Evolutionary conservation across 2,888 invertebrate species (phyloP).

Genomic region (Oscheius sp.): DNA sequence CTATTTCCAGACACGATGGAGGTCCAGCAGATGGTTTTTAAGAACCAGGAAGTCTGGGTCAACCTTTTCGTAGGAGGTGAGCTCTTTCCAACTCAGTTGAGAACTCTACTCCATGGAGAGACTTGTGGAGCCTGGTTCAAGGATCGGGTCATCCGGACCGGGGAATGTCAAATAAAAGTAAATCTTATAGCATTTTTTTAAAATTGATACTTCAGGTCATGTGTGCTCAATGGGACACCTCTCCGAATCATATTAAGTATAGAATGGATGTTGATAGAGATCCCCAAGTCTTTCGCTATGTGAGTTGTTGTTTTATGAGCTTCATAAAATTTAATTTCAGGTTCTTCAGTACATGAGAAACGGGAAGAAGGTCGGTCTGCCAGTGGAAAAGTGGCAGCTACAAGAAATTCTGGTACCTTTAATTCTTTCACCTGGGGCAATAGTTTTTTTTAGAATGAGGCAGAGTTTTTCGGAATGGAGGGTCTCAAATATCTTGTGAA

Average conservation of each 20-base stretch:
- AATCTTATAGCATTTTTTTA: background rate
- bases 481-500: slow-evolving; percentile 48
- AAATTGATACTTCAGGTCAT: slow-evolving; percentile 28
- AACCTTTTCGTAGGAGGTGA: slow-evolving; percentile 56
- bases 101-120: slow-evolving; percentile 47
- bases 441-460: slow-evolving; percentile 39
- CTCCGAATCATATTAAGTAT: slow-evolving; percentile 55
- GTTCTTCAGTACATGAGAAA: slow-evolving; percentile 55
- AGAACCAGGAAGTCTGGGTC: slow-evolving; percentile 52
- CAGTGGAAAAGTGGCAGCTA: slow-evolving; percentile 44
- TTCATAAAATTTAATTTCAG: slow-evolving; percentile 27
- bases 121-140: slow-evolving; percentile 48
- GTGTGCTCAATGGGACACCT: slow-evolving; percentile 49
- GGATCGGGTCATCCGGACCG: slow-evolving; percentile 42
- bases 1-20: slow-evolving; percentile 31
- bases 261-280: slow-evolving; percentile 56
- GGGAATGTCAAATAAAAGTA: slow-evolving; percentile 33
- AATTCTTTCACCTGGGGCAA: background rate
- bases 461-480: slow-evolving; percentile 53
- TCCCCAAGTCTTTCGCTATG: slow-evolving; percentile 47
- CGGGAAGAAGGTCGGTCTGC: slow-evolving; percentile 46
- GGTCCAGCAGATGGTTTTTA: slow-evolving; percentile 38
- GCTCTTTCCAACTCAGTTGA: slow-evolving; percentile 49
- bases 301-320: background rate
- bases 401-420: slow-evolving; percentile 42